Conservation (phyloP, 2,888 invertebrate genomes). For the Scaptodrosophila latifasciaeformis region DNA sequence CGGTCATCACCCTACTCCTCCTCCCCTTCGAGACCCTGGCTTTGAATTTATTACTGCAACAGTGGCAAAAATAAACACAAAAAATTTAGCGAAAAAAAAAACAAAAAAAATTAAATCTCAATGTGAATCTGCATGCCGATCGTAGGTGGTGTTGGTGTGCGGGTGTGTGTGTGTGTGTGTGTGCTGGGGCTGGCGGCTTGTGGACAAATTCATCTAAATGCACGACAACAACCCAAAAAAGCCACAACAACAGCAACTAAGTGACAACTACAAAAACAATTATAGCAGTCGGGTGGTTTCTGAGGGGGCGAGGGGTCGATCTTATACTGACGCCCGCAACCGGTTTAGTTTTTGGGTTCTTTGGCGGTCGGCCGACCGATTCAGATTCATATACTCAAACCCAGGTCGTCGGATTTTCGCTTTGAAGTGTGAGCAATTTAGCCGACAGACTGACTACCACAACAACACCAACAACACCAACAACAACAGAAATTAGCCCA, state of each 20-base stretch:
- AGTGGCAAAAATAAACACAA: slow-evolving; percentile 31
- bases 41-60: slow-evolving; percentile 56
- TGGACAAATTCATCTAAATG: slow-evolving; percentile 62
- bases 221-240: slow-evolving; percentile 38
- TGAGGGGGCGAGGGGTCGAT: background rate
- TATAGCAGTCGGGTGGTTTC: background rate
- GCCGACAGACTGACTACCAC: slow-evolving; percentile 39
- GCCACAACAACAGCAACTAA: background rate
- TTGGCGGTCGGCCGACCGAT: slow-evolving; percentile 39
- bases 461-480: too few species aligned
- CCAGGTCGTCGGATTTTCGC: slow-evolving; percentile 10
- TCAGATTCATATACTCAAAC: too few species aligned
- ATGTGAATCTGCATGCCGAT: slow-evolving; percentile 51
- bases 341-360: slow-evolving; percentile 59
- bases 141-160: slow-evolving; percentile 3
- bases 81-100: too few species aligned
- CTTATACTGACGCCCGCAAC: slow-evolving; percentile 46
- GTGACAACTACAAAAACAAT: background rate
- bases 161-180: slow-evolving; percentile 44
- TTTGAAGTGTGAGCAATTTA: slow-evolving; percentile 46
- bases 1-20: too few species aligned
- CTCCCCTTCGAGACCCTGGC: slow-evolving; percentile 40
- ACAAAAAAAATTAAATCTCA: slow-evolving; percentile 39
- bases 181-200: slow-evolving; percentile 43
- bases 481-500: slow-evolving; percentile 51